Evolutionary conservation across 2,888 invertebrate species (phyloP).

Genomic region (Stenichneumon culpator): DNA sequence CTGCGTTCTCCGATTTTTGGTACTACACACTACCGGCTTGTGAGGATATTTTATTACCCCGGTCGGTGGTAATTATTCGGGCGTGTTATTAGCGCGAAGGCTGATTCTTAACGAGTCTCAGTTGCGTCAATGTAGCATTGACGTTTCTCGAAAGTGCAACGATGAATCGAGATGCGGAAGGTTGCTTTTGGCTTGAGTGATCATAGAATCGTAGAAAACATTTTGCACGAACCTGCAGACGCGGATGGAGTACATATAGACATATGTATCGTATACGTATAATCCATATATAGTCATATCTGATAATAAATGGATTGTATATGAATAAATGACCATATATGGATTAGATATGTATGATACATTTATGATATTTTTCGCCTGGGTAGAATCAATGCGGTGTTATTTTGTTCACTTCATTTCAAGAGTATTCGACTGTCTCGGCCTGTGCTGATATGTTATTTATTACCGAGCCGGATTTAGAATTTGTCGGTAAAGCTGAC

Average conservation of each 20-base stretch:
- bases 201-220: too few relatives aligned
- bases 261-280: too few relatives aligned
- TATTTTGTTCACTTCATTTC: background rate
- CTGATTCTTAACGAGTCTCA: background rate
- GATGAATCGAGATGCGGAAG: background rate
- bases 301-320: background rate
- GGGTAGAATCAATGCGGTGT: too few relatives aligned
- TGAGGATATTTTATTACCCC: background rate
- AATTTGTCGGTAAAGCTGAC: too few relatives aligned
- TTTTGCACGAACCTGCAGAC: background rate
- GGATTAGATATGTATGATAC: background rate
- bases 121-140: background rate
- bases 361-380: too few relatives aligned
- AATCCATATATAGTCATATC: background rate
- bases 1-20: constrained; percentile 46
- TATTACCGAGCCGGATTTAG: background rate
- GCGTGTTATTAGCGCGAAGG: background rate
- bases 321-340: background rate
- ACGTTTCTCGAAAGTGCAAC: background rate
- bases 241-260: too few relatives aligned
- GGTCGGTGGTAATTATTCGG: background rate
- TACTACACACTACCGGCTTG: constrained; percentile 10
- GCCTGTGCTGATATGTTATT: constrained; percentile 1
- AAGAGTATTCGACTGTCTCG: background rate
- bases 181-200: background rate